Base-by-base conservation (phyloP, 2,113 vertebrate genomes). In the Pterocles gutturalis region DNA sequence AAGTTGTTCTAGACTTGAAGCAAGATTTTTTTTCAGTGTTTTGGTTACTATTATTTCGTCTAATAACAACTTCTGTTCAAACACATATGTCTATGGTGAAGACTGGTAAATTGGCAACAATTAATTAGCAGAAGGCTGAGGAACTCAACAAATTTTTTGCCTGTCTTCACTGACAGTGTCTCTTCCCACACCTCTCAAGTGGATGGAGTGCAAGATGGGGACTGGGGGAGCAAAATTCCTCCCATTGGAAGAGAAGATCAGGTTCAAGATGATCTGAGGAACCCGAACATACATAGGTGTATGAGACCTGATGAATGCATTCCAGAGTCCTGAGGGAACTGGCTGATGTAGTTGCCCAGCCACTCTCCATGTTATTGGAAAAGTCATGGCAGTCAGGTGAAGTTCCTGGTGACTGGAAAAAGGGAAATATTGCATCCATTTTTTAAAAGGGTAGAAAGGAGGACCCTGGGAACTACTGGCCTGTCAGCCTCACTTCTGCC, bases 71-170 rank as follows among this genome's bases (percentile, higher is more conserved):
- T 54, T 54, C 26, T 70, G 6, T 54, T 58, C 20, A 75, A 70
- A 48, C 14, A n/a, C 13, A 31, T 71, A 26, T 13, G 5, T 6
- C 12, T 61, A 25, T 45, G 8, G 4, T 21, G 13, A 66, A 67
- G 33, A 46, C 20, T 58, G 16, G 5, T 5, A 46, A 64, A 46
- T 21, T 33, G 11, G 13, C 66, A 65, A 43, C 10, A 77, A 49
- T 0, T 0, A 14, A 34, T 1, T 1, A 69, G 17, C n/a, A 54
- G 43, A 65, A 48, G 49, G 15, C 9, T 77, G 38, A 34, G 25
- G 13, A 70, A 33, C 10, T 75, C 13, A 28, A 41, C 3, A 51
- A 6, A 2, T 1, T n/a, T 57, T 64, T 61, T 45, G 1, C 15
- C 5, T 45, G 12, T 36, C 25, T 71, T 61, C 33, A 29, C 13